Evolutionary conservation across 2,888 invertebrate species (phyloP).

Genomic region (Ecdyonurus torrentis): DNA sequence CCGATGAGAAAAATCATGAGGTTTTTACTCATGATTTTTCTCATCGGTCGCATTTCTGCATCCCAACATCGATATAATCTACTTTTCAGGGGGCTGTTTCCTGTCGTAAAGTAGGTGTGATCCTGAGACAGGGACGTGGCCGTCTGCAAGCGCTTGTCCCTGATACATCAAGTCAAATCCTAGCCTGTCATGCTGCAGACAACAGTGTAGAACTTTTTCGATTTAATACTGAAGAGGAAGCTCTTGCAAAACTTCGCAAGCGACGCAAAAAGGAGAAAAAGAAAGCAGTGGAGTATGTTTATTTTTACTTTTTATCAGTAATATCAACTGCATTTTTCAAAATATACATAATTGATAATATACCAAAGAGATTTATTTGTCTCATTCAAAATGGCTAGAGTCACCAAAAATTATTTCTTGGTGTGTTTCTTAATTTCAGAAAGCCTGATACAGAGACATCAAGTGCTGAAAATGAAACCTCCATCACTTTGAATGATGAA

Average conservation of each 20-base stretch:
- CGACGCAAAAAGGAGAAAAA: constrained; percentile 59
- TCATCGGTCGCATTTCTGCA: no score
- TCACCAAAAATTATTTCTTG: background rate
- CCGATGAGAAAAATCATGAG: no score
- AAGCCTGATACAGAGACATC: constrained; percentile 20
- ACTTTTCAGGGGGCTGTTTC: constrained; percentile 48
- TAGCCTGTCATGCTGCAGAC: constrained; percentile 74
- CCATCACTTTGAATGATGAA: constrained; percentile 50
- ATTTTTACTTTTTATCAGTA: no score
- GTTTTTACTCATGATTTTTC: no score
- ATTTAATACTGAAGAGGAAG: constrained; percentile 59
- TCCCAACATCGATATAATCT: no score
- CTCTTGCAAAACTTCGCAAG: constrained; percentile 50
- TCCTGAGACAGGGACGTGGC: constrained; percentile 62
- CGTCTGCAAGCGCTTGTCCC: constrained; percentile 56
- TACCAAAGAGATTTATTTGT: no score
- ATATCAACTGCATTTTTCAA: no score
- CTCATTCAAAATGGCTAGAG: background rate
- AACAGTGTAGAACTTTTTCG: constrained; percentile 65
- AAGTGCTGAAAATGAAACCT: constrained; percentile 22
- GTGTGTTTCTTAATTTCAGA: constrained; percentile 14
- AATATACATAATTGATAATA: no score
- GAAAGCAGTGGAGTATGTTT: constrained; percentile 13
- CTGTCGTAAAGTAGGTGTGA: constrained; percentile 60
- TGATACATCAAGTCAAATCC: constrained; percentile 51